These are phyloP conservation scores for Stichopus chloronotus DNA, from an alignment of 35 echinoderm and acorn worm species.

Conservation along the genomic window DNA sequence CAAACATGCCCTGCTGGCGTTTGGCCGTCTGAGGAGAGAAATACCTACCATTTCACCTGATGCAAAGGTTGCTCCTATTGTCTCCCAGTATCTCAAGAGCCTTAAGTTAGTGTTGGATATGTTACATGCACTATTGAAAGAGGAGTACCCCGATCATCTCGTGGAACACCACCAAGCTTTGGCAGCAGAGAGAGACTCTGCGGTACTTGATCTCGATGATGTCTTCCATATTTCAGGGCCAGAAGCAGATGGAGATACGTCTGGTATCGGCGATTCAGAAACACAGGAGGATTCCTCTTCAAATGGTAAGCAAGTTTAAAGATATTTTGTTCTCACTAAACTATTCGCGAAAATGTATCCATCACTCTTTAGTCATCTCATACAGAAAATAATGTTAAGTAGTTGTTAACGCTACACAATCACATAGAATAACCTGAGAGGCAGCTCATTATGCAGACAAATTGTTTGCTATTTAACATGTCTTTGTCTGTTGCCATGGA, in stretches of 20 bases:
- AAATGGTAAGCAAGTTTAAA: constrained; percentile 24
- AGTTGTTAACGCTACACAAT: too few species aligned
- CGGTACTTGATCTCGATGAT: constrained; percentile 46
- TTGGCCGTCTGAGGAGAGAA: constrained; percentile 79
- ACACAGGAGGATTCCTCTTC: constrained; percentile 35
- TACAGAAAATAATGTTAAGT: too few species aligned
- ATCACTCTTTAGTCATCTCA: too few species aligned
- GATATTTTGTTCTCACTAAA: not conserved
- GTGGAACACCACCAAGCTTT: not conserved
- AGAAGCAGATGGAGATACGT: constrained; percentile 42
- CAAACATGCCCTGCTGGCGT: constrained; percentile 93
- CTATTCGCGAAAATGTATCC: too few species aligned
- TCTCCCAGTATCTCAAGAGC: constrained; percentile 85
- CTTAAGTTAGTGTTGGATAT: constrained; percentile 83
- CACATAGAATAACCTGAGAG: too few species aligned
- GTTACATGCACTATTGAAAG: constrained; percentile 70
- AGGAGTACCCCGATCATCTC: constrained; percentile 61
- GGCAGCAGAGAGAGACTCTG: constrained; percentile 7
- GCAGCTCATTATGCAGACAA: too few species aligned
- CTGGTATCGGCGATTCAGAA: constrained; percentile 46
- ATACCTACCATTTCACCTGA: constrained; percentile 85
- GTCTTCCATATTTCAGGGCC: constrained; percentile 5
- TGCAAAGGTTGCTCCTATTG: constrained; percentile 84
- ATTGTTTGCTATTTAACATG: too few species aligned
- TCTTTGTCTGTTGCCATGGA: too few species aligned